phyloP scores from a whole-genome alignment of 2,113 vertebrate species.

The Mesocricetus auratus region DNA sequence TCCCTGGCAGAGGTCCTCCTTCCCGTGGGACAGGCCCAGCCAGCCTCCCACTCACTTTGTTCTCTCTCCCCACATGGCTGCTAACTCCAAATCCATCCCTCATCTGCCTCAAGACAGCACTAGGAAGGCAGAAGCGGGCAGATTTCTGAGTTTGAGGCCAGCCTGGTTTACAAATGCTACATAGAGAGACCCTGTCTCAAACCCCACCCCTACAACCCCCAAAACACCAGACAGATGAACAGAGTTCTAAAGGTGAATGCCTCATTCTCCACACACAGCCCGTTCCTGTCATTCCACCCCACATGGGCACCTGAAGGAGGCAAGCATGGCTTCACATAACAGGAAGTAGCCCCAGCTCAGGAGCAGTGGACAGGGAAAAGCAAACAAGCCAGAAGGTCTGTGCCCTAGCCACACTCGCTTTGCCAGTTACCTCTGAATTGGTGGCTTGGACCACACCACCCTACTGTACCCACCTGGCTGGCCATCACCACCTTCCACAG shows the following conservation, averaged over 20 bases:
- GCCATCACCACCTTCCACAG: background rate
- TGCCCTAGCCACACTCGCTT: background rate
- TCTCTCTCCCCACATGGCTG: background rate
- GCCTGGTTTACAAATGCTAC: background rate
- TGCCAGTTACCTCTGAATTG: background rate
- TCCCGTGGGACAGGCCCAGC: background rate
- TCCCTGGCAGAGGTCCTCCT: background rate
- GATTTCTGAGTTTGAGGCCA: background rate
- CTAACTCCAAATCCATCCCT: background rate
- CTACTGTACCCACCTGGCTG: background rate
- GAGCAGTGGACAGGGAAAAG: background rate
- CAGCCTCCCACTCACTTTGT: background rate
- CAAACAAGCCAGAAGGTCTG: background rate
- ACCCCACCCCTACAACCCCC: background rate
- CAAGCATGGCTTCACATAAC: background rate
- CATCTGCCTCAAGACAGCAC: conserved; percentile 70
- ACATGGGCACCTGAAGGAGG: conserved; percentile 27
- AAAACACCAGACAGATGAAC: conserved; percentile 41
- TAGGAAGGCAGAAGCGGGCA: background rate
- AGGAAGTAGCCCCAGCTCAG: background rate
- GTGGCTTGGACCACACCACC: background rate
- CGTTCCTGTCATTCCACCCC: background rate
- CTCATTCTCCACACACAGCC: conserved; percentile 48
- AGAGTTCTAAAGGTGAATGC: conserved; percentile 43
- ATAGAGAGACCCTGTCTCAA: background rate